Percentiles rank a stretch among this genome's conserved stretches.
Conservation (phyloP, 2,797 vertebrate species). For the Odontamblyopus rebecca region DNA sequence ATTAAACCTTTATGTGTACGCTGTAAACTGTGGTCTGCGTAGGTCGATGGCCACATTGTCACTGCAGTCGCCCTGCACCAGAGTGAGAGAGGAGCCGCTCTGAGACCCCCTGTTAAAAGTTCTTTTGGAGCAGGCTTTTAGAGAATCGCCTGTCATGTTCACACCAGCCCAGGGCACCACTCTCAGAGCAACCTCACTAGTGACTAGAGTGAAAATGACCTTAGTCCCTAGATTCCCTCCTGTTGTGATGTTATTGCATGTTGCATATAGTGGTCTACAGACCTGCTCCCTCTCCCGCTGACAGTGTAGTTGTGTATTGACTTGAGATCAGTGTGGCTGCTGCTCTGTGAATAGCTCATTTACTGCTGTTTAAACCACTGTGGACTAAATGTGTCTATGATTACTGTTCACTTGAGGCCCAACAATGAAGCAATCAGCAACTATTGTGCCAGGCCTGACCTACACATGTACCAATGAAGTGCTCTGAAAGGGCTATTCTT, state of each 20-base stretch:
- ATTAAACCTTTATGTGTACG: too few relatives aligned
- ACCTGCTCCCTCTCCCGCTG: not conserved
- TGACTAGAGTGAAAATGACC: too few relatives aligned
- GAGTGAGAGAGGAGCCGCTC: too few relatives aligned
- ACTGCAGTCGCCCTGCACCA: too few relatives aligned
- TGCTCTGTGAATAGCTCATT: conserved; percentile 13
- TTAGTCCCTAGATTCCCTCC: not conserved
- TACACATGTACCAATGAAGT: conserved; percentile 13
- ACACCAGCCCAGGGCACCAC: too few relatives aligned
- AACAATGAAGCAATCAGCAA: conserved; percentile 7
- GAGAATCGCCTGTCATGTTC: too few relatives aligned
- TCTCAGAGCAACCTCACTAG: too few relatives aligned
- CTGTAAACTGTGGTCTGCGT: too few relatives aligned
- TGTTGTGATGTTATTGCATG: conserved; percentile 7
- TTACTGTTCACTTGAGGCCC: not conserved
- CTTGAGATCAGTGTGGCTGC: conserved; percentile 3
- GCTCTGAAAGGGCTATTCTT: conserved; percentile 28
- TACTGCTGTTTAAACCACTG: conserved; percentile 12
- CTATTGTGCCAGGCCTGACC: conserved; percentile 1
- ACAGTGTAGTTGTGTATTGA: conserved; percentile 1
- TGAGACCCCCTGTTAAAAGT: too few relatives aligned
- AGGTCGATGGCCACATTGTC: too few relatives aligned
- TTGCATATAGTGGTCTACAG: not conserved
- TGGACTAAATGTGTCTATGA: conserved; percentile 13
- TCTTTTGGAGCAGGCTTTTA: too few relatives aligned